phyloP scores from a whole-genome alignment of 2,888 invertebrate species.

The Parochlus steinenii region DNA sequence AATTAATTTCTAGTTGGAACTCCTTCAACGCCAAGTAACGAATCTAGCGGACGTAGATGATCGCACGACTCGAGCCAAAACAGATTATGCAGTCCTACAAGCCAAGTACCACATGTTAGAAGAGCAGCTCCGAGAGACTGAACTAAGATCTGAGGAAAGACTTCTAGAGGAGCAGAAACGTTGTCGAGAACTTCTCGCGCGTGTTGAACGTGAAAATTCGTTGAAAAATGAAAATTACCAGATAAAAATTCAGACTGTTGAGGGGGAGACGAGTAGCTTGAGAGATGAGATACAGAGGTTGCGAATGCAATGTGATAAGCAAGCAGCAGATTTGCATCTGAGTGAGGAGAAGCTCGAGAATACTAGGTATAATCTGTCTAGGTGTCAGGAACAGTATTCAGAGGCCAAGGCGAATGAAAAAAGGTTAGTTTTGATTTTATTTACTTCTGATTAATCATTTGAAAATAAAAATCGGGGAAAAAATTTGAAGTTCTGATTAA shows the following conservation, averaged over 20 bases:
- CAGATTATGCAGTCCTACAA: constrained; percentile 83
- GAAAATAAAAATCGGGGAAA: not conserved
- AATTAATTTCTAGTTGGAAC: constrained; percentile 54
- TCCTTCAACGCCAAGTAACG: constrained; percentile 83
- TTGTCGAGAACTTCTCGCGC: constrained; percentile 62
- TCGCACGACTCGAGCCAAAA: constrained; percentile 74
- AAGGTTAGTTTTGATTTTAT: constrained; percentile 24
- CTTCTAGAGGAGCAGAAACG: constrained; percentile 69
- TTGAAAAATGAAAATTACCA: constrained; percentile 59
- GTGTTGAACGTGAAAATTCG: constrained; percentile 71
- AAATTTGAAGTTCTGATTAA: not conserved
- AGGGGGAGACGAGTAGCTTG: constrained; percentile 45
- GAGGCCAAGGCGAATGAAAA: constrained; percentile 38
- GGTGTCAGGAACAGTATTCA: constrained; percentile 34
- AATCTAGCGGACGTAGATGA: constrained; percentile 81
- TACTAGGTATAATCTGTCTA: constrained; percentile 33
- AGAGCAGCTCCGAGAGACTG: constrained; percentile 58
- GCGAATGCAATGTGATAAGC: constrained; percentile 44
- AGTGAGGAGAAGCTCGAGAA: constrained; percentile 38
- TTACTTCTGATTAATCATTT: constrained; percentile 17
- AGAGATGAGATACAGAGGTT: constrained; percentile 48
- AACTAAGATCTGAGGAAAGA: constrained; percentile 55
- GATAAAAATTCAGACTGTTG: constrained; percentile 50
- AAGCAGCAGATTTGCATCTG: constrained; percentile 37
- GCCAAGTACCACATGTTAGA: constrained; percentile 84